These are phyloP conservation scores for Clarias batrachus DNA, from an alignment of 2,113 vertebrate genomes.

Conservation along the genomic window DNA sequence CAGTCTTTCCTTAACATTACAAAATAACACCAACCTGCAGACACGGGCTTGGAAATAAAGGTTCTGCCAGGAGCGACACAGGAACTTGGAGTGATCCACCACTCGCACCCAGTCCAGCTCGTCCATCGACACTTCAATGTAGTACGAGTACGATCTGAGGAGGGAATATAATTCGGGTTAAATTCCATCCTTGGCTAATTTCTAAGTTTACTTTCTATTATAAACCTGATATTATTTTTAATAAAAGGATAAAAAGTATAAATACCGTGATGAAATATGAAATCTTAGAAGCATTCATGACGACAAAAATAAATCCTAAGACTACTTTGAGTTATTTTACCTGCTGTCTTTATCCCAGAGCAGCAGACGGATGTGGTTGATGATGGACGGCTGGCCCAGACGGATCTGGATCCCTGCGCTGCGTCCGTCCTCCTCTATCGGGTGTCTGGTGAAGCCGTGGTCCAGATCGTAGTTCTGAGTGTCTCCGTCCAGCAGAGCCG, in stretches of 20 bases:
- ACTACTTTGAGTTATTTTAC: slow-evolving; percentile 60
- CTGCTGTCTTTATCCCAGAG: slow-evolving; percentile 96
- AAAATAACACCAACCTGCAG: slow-evolving; percentile 78
- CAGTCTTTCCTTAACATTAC: neutral
- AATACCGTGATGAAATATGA: neutral
- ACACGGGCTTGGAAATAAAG: slow-evolving; percentile 91
- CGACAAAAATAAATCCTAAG: no score
- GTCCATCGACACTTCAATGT: slow-evolving; percentile 98
- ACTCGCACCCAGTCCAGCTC: slow-evolving; percentile 97
- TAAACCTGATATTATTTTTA: neutral
- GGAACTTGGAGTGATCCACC: slow-evolving; percentile 89
- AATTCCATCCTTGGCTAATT: neutral
- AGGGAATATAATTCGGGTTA: neutral
- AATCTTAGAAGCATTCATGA: neutral
- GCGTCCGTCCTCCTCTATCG: slow-evolving; percentile 92
- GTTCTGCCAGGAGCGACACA: slow-evolving; percentile 97
- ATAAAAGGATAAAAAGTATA: neutral
- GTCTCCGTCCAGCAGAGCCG: slow-evolving; percentile 92
- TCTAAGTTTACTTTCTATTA: neutral
- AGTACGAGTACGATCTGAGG: slow-evolving; percentile 93
- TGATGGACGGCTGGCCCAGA: slow-evolving; percentile 89
- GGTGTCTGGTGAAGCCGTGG: slow-evolving; percentile 96
- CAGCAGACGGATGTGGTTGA: slow-evolving; percentile 93
- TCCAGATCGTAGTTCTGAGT: slow-evolving; percentile 98
- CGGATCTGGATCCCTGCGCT: slow-evolving; percentile 89